Conservation (phyloP, 2,113 vertebrate genomes). For the Indicator maculatus region DNA sequence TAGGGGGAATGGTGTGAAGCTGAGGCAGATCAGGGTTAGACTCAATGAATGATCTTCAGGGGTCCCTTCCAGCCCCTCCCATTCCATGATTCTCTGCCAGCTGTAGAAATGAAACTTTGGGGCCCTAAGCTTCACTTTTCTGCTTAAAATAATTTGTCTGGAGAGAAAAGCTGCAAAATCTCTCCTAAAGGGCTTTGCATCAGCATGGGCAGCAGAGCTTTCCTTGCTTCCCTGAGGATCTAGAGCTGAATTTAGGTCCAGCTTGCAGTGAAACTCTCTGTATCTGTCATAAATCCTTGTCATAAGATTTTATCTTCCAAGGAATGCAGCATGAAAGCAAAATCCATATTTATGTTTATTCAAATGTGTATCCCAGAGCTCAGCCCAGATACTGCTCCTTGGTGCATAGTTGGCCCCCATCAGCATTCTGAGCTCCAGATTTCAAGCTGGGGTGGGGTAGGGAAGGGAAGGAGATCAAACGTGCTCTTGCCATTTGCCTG, state of each 20-base stretch:
- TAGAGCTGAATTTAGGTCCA: not conserved
- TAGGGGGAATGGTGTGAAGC: too few species aligned
- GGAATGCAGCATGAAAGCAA: not conserved
- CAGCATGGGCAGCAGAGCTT: not conserved
- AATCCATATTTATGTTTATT: not conserved
- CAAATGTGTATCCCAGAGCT: not conserved
- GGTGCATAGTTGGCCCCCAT: not conserved
- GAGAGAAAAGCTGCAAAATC: not conserved
- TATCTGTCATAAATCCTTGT: not conserved
- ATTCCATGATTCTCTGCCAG: not conserved
- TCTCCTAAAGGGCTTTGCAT: not conserved
- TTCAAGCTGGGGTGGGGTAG: not conserved
- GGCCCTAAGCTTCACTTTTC: not conserved
- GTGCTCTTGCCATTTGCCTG: not conserved
- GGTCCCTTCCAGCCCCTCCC: too few species aligned
- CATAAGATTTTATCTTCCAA: not conserved
- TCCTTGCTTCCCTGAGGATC: not conserved
- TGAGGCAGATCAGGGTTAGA: too few species aligned
- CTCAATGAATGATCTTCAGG: too few species aligned
- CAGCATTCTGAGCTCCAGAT: rapidly evolving
- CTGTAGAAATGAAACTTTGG: not conserved
- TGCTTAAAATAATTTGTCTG: not conserved
- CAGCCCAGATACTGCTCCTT: not conserved
- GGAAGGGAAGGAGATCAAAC: not conserved
- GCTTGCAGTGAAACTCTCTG: not conserved